Percentiles rank a stretch among this genome's conserved stretches.
phyloP scores from a whole-genome alignment of 2,113 vertebrate genomes.

The Pachyramphus minor region DNA sequence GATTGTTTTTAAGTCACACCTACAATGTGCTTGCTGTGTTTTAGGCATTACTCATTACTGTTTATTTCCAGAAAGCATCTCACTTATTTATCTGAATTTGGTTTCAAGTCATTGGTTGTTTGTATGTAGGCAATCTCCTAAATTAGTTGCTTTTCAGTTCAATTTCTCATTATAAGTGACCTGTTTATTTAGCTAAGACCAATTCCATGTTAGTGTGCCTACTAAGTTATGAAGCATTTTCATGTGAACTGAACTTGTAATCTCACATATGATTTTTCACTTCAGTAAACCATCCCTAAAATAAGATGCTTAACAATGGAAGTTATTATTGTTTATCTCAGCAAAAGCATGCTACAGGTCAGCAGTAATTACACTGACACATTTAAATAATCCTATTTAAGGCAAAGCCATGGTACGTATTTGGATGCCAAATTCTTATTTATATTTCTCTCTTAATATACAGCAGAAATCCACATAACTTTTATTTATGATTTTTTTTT shows the following conservation, averaged over 20 bases:
- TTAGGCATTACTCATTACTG: constrained; percentile 59
- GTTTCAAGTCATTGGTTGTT: constrained; percentile 28
- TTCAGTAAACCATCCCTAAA: not conserved
- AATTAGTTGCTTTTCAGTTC: constrained; percentile 35
- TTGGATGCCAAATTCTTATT: not conserved
- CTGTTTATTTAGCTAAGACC: constrained; percentile 1
- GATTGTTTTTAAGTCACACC: constrained; percentile 52
- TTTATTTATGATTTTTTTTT: not conserved
- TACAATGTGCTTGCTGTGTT: not conserved
- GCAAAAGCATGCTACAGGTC: not conserved
- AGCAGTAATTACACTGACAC: not conserved
- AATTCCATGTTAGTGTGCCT: not conserved
- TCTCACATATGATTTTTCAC: not conserved
- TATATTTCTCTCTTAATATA: not conserved
- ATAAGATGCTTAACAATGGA: not conserved
- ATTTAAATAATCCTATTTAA: not conserved
- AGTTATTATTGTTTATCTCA: not conserved
- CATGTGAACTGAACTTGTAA: not conserved
- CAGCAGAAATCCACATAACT: not conserved
- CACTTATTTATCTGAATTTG: constrained; percentile 61
- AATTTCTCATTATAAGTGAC: constrained; percentile 27
- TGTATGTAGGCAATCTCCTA: not conserved
- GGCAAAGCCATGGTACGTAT: not conserved
- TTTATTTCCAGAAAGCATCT: constrained; percentile 54
- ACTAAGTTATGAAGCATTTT: constrained; percentile 16